Conservation (phyloP, 2,888 invertebrate species). For the Hymenopus coronatus region DNA sequence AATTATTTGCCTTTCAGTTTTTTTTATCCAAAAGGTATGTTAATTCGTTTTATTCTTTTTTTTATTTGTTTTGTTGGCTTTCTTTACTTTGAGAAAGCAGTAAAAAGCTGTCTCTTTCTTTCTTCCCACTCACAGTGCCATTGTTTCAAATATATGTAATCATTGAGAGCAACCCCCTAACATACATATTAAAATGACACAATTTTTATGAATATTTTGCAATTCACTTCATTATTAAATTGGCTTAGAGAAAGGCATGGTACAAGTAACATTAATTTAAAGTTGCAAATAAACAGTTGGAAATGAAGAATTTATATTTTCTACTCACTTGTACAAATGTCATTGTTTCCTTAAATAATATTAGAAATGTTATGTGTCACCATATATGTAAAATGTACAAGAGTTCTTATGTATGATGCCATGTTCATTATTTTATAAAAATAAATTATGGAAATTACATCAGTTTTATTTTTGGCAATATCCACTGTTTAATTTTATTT, state of each 20-base stretch:
- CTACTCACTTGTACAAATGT: slow-evolving; percentile 21
- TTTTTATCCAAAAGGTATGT: too few relatives aligned
- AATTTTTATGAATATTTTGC: neutral
- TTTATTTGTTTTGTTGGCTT: too few relatives aligned
- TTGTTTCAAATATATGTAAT: neutral
- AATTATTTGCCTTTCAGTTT: neutral
- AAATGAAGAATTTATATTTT: slow-evolving; percentile 25
- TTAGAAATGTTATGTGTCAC: slow-evolving; percentile 17
- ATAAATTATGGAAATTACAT: slow-evolving; percentile 17
- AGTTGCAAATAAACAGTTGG: neutral
- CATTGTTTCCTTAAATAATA: neutral
- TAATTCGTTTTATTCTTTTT: too few relatives aligned
- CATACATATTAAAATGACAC: neutral
- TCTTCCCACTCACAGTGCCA: neutral
- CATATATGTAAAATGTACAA: slow-evolving; percentile 11
- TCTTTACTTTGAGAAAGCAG: neutral
- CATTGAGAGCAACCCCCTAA: neutral
- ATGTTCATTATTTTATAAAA: slow-evolving; percentile 23
- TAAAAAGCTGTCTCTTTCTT: neutral
- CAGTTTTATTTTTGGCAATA: neutral
- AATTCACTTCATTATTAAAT: neutral
- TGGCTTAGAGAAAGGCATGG: neutral
- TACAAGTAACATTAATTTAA: neutral
- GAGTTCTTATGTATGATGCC: slow-evolving; percentile 22
- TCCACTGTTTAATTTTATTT: neutral